Evolutionary conservation across 2,888 invertebrate species (phyloP).

Genomic region (Seira musarum): DNA sequence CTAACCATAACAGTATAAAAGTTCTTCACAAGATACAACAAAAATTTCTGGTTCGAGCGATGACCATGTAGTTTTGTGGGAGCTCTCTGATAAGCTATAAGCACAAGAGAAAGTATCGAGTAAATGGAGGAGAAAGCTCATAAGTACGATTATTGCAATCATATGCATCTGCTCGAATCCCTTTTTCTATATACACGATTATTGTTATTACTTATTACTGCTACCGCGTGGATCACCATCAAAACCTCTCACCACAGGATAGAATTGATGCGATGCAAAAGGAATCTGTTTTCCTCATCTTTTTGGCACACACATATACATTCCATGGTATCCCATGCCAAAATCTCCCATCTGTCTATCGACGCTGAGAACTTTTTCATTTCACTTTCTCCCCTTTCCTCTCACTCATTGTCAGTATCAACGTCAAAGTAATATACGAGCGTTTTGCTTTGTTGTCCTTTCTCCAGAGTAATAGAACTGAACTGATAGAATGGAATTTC

Average conservation of each 20-base stretch:
- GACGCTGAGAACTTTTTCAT: neutral
- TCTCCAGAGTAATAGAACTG: neutral
- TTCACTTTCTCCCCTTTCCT: slow-evolving; percentile 2
- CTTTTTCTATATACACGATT: slow-evolving; percentile 5
- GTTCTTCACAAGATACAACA: neutral
- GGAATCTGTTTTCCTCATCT: slow-evolving; percentile 10
- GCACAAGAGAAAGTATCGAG: neutral
- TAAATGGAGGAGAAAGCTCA: slow-evolving; percentile 10
- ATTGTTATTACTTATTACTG: slow-evolving; percentile 10
- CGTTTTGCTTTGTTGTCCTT: slow-evolving; percentile 8
- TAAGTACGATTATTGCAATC: slow-evolving; percentile 12
- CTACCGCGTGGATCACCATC: neutral
- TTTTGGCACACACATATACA: neutral
- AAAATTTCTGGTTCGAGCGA: neutral
- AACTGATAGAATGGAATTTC: neutral
- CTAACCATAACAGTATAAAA: neutral
- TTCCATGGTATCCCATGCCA: neutral
- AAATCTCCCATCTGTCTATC: slow-evolving; percentile 9
- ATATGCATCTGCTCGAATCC: slow-evolving; percentile 9
- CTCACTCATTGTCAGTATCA: slow-evolving; percentile 15
- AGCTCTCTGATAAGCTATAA: neutral
- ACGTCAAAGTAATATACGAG: slow-evolving; percentile 13
- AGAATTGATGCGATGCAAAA: neutral
- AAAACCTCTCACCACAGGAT: neutral
- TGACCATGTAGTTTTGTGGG: slow-evolving; percentile 8